Base-by-base conservation (phyloP, 2,888 invertebrate genomes). In the Latrodectus elegans region DNA sequence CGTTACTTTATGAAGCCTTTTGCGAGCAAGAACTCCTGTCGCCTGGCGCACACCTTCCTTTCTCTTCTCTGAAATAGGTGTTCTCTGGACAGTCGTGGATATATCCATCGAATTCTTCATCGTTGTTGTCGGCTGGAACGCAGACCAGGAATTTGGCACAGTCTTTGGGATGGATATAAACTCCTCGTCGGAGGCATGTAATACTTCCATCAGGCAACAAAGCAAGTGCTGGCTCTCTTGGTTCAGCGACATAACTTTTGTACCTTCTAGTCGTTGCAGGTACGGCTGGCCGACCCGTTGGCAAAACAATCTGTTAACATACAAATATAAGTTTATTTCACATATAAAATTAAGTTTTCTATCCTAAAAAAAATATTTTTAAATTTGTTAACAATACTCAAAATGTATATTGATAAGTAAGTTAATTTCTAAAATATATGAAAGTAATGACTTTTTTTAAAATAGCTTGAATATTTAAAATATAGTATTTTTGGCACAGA, bases 81-180 rank as follows among this genome's bases (percentile, higher is more conserved):
- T 90, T 88, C 60, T 90, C 89, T 12, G 90, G 90, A 80, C 90
- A 90, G 74, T 90, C 89, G 81, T 90, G 90, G n/a, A 89, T 88
- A 52, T 88, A 89, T 6, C 90, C 89, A 15, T 89, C 88, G 22
- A 90, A 77, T 11, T 83, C 89, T n/a, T 85, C 79, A n/a, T 82
- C 86, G 10, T 64, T 60, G 15, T 89, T 52, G 3, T 86, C 86
- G 4, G 89, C 81, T 12, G 90, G 90, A 0, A 97, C 96, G 92
- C 97, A 97, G 38, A 96, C 96, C 91, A 97, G 97, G 92, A 97
- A 97, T 92, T 97, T 97, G 92, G 95, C 95, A 92, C 97, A 97
- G 0, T 96, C 96, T 22, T 95, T 94, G 1, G 97, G 97, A 93
- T 97, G 97, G 0, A 97, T 96, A 93, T 97, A 97, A 92, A 96